Evolutionary conservation across 2,888 invertebrate genomes (phyloP), one percentile per base, ranked within the genome.

Genomic region (Nomada goodeniana): DNA sequence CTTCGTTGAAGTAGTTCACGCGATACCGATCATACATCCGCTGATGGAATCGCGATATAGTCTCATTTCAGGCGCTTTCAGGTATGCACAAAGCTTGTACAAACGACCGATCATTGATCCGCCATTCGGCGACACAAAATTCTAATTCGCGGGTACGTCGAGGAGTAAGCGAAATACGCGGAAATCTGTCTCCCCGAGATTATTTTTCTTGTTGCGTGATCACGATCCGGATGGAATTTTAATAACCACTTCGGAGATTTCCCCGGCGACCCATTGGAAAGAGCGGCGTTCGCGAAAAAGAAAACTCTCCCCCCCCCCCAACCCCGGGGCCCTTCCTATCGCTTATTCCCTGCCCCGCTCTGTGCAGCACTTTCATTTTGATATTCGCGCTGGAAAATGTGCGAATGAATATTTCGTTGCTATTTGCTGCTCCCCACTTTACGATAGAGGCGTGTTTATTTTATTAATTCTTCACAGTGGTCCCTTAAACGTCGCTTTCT

Each of bases 211-310:
- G 82, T 84, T 82, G 82, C 87, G 75, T 79, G 87, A 86, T 86
- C 86, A 86, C 87, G 87, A 84, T 74, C 67, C 61, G 70, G 76
- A 82, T 84, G 84, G 86, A 86, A 86, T 87, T 86, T 86, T 86
- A 86, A 86, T 86, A 86, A 86, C 87, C 79, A 86, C 85, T 86
- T 78, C 69, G 68, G 67, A 83, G 86, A 86, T 86, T 86, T 86
- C 86, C 86, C 86, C 55, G 59, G 85, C 65, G 86, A 65, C 76
- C 83, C 85, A 85, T 79, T 63, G 72, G 61, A 36, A 79, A 76
- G 57, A 76, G 67, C 77, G 15, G 26, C 68, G 75, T 68, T 64
- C 65, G n/a, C 59, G 50, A 72, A 81, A 81, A 68, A 78, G 78
- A 61, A 70, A 70, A 79, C 60, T 47, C 9, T 23, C 53, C 70